Percentiles rank a stretch among this genome's conserved stretches.
These are phyloP conservation scores for Drosophila kikkawai DNA, from an alignment of 1,140 invertebrate species.

Conservation along the genomic window DNA sequence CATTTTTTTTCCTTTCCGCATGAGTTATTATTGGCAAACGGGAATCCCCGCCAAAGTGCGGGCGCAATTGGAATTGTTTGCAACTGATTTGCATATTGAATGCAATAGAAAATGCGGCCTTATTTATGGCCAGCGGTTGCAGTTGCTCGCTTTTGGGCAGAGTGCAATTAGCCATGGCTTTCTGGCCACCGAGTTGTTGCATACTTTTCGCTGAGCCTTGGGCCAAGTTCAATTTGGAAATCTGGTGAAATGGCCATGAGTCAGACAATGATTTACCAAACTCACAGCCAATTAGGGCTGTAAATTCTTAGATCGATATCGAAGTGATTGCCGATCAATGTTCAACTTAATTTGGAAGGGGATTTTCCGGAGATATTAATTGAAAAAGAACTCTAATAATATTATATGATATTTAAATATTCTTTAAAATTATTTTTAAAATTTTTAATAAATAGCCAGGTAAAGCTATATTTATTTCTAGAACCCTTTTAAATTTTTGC, in stretches of 20 bases:
- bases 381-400: not conserved
- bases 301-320: not conserved
- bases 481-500: no score
- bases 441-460: no score
- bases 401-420: not conserved
- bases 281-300: not conserved
- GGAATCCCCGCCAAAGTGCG: constrained; percentile 29
- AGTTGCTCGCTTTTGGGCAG: constrained; percentile 20
- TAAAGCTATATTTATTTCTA: no score
- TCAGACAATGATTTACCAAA: constrained; percentile 19
- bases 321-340: not conserved
- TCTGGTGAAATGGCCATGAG: constrained; percentile 24
- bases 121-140: constrained; percentile 51
- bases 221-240: not conserved
- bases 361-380: not conserved
- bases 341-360: not conserved
- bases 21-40: constrained; percentile 73
- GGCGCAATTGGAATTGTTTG: constrained; percentile 43
- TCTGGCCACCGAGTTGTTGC: not conserved
- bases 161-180: not conserved
- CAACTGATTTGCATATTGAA: constrained; percentile 75
- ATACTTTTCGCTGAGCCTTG: constrained; percentile 13
- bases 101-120: constrained; percentile 58
- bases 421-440: not conserved
- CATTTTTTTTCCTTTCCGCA: constrained; percentile 40